Percentiles rank a stretch among this genome's conserved stretches.
phyloP scores from a whole-genome alignment of 2,888 invertebrate genomes.

The Phlogophora meticulosa region DNA sequence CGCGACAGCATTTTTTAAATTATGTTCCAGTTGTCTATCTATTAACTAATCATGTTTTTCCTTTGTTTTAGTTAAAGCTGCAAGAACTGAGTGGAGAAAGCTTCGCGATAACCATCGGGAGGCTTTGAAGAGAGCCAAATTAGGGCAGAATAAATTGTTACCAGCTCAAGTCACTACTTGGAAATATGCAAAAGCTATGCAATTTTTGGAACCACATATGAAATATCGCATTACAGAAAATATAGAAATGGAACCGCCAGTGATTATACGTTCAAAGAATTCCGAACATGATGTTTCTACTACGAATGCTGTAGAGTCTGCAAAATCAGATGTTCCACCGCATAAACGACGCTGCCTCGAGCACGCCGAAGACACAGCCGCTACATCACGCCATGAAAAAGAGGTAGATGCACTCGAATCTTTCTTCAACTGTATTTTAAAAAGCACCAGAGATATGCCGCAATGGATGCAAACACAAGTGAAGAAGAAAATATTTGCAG shows the following conservation, averaged over 20 bases:
- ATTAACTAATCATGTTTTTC: constrained; percentile 7
- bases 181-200: constrained; percentile 88
- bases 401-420: constrained; percentile 82
- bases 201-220: constrained; percentile 87
- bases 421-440: constrained; percentile 84
- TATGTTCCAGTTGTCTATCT: neutral
- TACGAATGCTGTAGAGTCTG: constrained; percentile 68
- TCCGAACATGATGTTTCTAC: constrained; percentile 80
- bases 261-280: constrained; percentile 59
- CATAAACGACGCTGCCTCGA: constrained; percentile 74
- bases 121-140: constrained; percentile 85
- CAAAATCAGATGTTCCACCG: constrained; percentile 55
- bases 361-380: constrained; percentile 51
- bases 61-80: constrained; percentile 79
- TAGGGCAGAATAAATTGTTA: constrained; percentile 85
- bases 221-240: constrained; percentile 87
- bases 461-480: constrained; percentile 88
- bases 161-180: constrained; percentile 88
- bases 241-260: constrained; percentile 81
- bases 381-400: constrained; percentile 56
- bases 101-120: constrained; percentile 86
- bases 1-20: too few species aligned
- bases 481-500: constrained; percentile 87
- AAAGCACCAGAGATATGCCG: constrained; percentile 86
- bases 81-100: constrained; percentile 87